Base-by-base conservation (phyloP, 1,140 invertebrate species). In the Drosophila azteca region DNA sequence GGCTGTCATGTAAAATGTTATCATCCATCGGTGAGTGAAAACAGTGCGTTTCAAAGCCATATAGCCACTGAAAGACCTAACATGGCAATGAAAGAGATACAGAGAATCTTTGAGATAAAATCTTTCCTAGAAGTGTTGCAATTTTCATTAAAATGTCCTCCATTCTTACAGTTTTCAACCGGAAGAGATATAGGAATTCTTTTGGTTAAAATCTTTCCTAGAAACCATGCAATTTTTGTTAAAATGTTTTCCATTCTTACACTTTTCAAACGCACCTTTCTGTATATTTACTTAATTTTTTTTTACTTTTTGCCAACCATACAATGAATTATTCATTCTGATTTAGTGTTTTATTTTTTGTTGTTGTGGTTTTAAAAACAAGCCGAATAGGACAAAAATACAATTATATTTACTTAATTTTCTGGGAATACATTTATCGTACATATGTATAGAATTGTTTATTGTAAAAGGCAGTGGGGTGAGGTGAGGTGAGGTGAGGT, bases 291-390 rank as follows among this genome's bases (percentile, higher is more conserved):
- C 8, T 53, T 41, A 11, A 17, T 53, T 35, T 53, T 53, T 53
- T 17, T 4, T 20, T 3, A 31, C 29, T 11, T 11, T 24, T 29
- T 51, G 49, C 49, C 20, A 50, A 8, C 8, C 15, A 24, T 31
- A 24, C 49, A 58, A 46, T 55, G 55, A 67, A 67, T 67, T 41
- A 72, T 67, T 72, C 57, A 72, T 61, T 67, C 60, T 13, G 20
- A 13, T 49, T 11, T 24, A 49, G 15, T 39, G 3, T 39, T 3
- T 13, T 39, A 13, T 39, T 4, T 0, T 39, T 39, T 13, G n/a
- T n/a, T 4, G 1, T 5, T 11, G 11, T 31, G 31, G 2, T 1
- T 29, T 29, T 26, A 17, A 3, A 17, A 57, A 15, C 8, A 35
- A 35, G 8, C 29, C 8, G 2, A 9, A 44, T 6, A 9, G 11